Evolutionary conservation across 1,140 invertebrate genomes (phyloP), one percentile per base, ranked within the genome.

Genomic region (Neuroterus valhalla): DNA sequence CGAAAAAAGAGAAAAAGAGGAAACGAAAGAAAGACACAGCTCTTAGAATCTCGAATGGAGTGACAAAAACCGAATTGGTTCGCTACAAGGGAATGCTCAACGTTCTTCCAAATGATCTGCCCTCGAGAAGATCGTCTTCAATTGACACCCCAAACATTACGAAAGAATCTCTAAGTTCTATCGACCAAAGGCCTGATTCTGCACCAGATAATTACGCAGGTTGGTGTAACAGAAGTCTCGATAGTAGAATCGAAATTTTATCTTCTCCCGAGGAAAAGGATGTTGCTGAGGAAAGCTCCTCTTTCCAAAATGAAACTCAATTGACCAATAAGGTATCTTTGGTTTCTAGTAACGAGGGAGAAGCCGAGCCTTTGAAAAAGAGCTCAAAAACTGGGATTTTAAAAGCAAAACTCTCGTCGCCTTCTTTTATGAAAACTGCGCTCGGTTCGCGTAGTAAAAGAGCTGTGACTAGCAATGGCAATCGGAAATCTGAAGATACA

Each of bases 351-450:
- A 62, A 31, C n/a, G 55, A 46, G n/a, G 44, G 14, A 10, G 76
- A 72, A 8, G n/a, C 43, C 0, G 52, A 72, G 5, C 6, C 48
- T 23, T 5, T 46, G 1, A 75, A 72, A 23, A 69, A n/a, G 2
- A 46, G 67, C 8, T 14, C 14, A 1, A 75, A 70, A n/a, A 68
- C 2, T 10, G 68, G 74, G 8, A 76, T 74, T 45, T 43, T 84
- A 8, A 88, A 86, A 19, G 72, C 78, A 3, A 82, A 91, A 66
- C 76, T 94, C n/a, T 93, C 91, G 1, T 93, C 93, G 31, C 92
- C 93, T 0, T 91, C 91, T 0, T 94, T 94, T 76, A 91, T 94
- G 76, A 92, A 92, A 81, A 93, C 93, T 19, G 91, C 92, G 0
- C 87, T 94, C 14, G 90, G 90, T 74, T 82, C 86, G 1, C 90